Evolutionary conservation across 2,888 invertebrate species (phyloP).

Genomic region (Autographa gamma): DNA sequence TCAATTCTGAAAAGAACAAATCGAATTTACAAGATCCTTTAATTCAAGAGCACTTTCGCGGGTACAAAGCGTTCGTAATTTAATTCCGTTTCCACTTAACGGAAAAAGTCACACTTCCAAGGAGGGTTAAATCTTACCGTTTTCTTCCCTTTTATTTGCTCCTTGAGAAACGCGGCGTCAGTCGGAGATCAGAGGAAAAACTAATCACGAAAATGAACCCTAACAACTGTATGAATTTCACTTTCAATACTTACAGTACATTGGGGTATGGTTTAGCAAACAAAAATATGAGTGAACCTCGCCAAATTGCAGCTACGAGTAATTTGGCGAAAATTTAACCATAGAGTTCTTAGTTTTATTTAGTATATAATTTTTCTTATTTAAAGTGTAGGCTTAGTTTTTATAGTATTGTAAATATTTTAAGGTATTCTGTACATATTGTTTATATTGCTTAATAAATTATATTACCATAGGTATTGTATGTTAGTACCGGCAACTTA

Average conservation of each 20-base stretch:
- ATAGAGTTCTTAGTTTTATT: too few relatives aligned
- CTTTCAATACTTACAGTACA: too few relatives aligned
- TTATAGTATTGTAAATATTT: too few relatives aligned
- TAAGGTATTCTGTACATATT: too few relatives aligned
- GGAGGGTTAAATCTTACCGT: background rate
- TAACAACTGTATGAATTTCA: too few relatives aligned
- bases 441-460: too few relatives aligned
- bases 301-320: background rate
- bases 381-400: too few relatives aligned
- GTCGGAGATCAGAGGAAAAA: too few relatives aligned
- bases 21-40: slow-evolving; percentile 15
- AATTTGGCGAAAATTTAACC: background rate
- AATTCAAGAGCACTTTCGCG: slow-evolving; percentile 25
- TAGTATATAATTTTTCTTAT: too few relatives aligned
- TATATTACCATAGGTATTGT: slow-evolving; percentile 5
- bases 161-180: background rate
- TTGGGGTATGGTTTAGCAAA: background rate
- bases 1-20: slow-evolving; percentile 13
- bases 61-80: slow-evolving; percentile 32
- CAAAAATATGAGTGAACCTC: background rate
- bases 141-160: background rate
- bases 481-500: background rate
- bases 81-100: slow-evolving; percentile 19
- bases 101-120: slow-evolving; percentile 9
- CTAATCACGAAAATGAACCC: too few relatives aligned